Percentiles rank a stretch among this genome's conserved stretches.
Evolutionary conservation across 1,140 invertebrate species (phyloP).

Genomic region (Bombus soroeensis): DNA sequence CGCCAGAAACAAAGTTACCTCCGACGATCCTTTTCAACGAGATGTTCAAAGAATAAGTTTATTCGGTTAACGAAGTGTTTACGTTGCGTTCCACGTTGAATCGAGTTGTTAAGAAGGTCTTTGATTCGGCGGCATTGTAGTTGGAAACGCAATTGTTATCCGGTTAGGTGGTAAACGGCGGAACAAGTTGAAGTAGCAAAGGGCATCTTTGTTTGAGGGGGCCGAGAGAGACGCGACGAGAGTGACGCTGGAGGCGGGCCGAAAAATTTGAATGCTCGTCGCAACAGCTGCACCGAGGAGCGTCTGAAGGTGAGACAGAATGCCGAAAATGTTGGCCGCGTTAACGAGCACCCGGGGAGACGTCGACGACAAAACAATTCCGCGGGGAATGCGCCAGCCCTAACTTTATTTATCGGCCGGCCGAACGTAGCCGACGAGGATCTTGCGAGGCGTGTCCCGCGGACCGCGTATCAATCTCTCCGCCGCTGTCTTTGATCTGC

Average conservation of each 20-base stretch:
- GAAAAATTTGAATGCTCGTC: conserved; percentile 41
- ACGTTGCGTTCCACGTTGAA: not conserved
- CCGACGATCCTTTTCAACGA: not conserved
- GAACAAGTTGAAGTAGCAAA: not conserved
- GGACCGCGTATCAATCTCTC: conserved; percentile 64
- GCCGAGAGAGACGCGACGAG: not conserved
- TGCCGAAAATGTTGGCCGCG: conserved; percentile 61
- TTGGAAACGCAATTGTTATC: conserved; percentile 11
- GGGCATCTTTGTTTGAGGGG: not conserved
- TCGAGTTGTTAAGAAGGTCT: not conserved
- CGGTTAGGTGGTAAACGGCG: not conserved
- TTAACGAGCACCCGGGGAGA: conserved; percentile 64
- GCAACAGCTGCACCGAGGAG: conserved; percentile 22
- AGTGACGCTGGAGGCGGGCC: not conserved
- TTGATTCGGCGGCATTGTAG: not conserved
- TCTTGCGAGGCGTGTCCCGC: conserved; percentile 53
- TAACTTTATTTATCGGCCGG: conserved; percentile 64
- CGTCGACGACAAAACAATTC: conserved; percentile 63
- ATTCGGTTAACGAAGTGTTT: not conserved
- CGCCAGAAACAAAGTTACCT: too few species aligned
- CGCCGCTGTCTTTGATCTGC: conserved; percentile 67
- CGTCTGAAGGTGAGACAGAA: conserved; percentile 53
- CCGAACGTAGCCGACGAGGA: conserved; percentile 39
- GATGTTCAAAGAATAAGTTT: not conserved
- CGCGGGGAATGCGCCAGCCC: conserved; percentile 39